Base-by-base conservation (phyloP, 2,888 invertebrate genomes). In the Conomelus anceps region DNA sequence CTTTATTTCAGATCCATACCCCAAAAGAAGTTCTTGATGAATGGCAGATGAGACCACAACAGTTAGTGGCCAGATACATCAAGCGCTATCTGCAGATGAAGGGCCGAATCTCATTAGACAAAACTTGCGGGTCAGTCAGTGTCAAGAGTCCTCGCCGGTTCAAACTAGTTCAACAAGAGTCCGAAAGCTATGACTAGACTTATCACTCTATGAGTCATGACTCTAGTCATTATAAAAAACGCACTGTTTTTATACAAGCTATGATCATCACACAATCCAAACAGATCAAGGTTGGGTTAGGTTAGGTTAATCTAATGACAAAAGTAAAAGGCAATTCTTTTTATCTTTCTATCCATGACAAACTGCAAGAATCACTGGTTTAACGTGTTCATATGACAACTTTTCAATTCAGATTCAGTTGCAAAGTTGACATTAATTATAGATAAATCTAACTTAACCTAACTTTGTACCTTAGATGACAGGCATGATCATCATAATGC, bases 21-120 rank as follows among this genome's bases (percentile, higher is more conserved):
- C 97, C 98, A 13, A 98, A 98, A 93, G 97, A 98, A 93, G 97
- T 97, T 0, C 93, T 98, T 93, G 96, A 97, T 92, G 97, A 98
- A 93, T 98, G 98, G 97, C 98, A 98, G 93, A 95, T 96, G 91
- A 95, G 98, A 91, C 98, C 99, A 0, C 98, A 98, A 92, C 95
- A 96, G 91, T 94, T 99, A 41, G 96, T 98, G 0, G 95, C 97
- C 22, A 95, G 97, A 88, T 97, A 97, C 93, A 98, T 98, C 91
- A 97, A 96, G 92, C 96, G 96, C 92, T 95, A 97, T 92, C 95
- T 98, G 89, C 96, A 96, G 92, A 96, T 96, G 93, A 96, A 96
- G 93, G 97, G 97, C 0, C 95, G 96, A 87, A 94, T 97, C 89
- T 94, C 96, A 90, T 92, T 93, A 88, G 96, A 91, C 86, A 91